These are phyloP conservation scores for Drosophila micromelanica DNA, from an alignment of 1,140 invertebrate species.

Conservation along the genomic window DNA sequence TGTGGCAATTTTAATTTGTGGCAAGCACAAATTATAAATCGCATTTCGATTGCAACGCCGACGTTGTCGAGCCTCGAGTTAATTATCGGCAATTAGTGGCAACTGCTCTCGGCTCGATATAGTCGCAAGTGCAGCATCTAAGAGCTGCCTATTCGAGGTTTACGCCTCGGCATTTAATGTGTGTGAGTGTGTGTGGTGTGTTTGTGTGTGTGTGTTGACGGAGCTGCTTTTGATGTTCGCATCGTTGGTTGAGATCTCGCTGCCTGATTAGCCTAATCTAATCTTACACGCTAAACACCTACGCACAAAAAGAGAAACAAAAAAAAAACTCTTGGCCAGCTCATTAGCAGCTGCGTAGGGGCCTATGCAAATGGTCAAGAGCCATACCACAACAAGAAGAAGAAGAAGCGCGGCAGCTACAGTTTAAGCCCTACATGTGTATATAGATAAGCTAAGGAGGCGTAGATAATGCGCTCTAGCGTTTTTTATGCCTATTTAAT, in stretches of 20 bases:
- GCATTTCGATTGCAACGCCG: constrained; percentile 53
- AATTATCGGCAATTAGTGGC: constrained; percentile 70
- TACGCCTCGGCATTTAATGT: constrained; percentile 47
- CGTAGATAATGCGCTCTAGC: constrained; percentile 68
- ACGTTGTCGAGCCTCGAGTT: constrained; percentile 51
- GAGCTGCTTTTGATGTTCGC: constrained; percentile 13
- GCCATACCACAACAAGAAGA: constrained; percentile 16
- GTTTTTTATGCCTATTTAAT: constrained; percentile 78
- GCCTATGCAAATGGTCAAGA: constrained; percentile 59
- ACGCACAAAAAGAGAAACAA: constrained; percentile 36
- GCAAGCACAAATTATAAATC: constrained; percentile 78
- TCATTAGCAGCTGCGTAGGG: constrained; percentile 74
- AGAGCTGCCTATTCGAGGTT: constrained; percentile 5
- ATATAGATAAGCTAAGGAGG: constrained; percentile 76
- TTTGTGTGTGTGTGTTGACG: constrained; percentile 9
- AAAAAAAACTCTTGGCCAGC: constrained; percentile 31
- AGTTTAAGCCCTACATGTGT: constrained; percentile 66
- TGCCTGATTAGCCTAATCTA: constrained; percentile 78
- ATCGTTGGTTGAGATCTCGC: constrained; percentile 47
- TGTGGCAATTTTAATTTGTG: constrained; percentile 80
- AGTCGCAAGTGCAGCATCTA: background rate
- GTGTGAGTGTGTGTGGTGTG: constrained; percentile 5
- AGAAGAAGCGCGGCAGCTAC: background rate
- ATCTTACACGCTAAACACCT: constrained; percentile 77
- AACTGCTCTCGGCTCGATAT: constrained; percentile 32